Percentiles rank a stretch among this genome's conserved stretches.
Conservation (phyloP, 2,113 vertebrate genomes). For the Gambusia holbrooki region DNA sequence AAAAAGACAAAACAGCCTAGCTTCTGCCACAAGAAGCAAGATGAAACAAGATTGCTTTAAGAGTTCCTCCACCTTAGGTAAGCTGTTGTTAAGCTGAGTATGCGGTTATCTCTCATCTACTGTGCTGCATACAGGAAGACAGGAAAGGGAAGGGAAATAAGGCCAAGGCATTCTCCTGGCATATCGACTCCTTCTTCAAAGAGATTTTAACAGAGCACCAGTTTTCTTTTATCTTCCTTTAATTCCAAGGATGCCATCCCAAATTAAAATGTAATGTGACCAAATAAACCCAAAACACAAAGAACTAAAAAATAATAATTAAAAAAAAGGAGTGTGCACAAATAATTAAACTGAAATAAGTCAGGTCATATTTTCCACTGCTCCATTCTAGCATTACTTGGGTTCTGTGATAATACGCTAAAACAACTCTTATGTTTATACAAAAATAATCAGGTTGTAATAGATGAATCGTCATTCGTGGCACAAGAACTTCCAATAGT, state of each 20-base stretch:
- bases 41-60: slow-evolving; percentile 54
- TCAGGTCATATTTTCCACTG: neutral
- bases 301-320: neutral
- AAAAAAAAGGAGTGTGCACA: neutral
- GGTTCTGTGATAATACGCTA: neutral
- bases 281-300: slow-evolving; percentile 58
- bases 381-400: neutral
- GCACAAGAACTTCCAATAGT: too few relatives aligned
- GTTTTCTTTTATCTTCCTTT: slow-evolving; percentile 74
- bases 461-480: neutral
- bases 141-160: slow-evolving; percentile 58
- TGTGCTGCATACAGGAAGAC: slow-evolving; percentile 64
- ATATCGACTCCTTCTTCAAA: slow-evolving; percentile 80
- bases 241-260: slow-evolving; percentile 72
- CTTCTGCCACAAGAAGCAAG: slow-evolving; percentile 50
- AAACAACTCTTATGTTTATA: neutral
- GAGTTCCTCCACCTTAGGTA: slow-evolving; percentile 55
- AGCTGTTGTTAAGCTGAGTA: slow-evolving; percentile 70
- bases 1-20: slow-evolving; percentile 51
- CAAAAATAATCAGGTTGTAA: neutral
- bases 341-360: slow-evolving; percentile 16
- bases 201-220: slow-evolving; percentile 73
- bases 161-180: slow-evolving; percentile 64
- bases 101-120: slow-evolving; percentile 64
- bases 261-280: slow-evolving; percentile 64